Evolutionary conservation across 2,113 vertebrate genomes (phyloP), one percentile per base, ranked within the genome.

Genomic region (Xenopus borealis): DNA sequence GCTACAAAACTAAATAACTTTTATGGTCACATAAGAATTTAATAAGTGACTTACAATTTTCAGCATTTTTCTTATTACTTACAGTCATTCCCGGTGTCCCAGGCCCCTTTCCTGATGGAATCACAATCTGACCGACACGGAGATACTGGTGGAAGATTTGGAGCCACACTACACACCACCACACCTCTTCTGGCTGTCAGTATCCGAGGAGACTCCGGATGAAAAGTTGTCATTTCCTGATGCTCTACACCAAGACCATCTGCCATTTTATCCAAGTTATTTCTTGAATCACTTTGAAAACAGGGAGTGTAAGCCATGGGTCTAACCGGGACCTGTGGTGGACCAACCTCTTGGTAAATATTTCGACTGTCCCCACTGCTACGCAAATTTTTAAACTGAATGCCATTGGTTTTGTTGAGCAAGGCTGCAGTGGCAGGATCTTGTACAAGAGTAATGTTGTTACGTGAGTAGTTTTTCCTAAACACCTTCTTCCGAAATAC

Each of bases 181-280:
- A 99, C 94, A 0, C 96, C 97, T 1, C 94, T 90, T 66, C 95
- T 87, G 55, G 89, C 91, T 0, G 93, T 94, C 46, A 97, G 86
- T 75, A 96, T 95, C 79, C 94, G 91, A 0, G 95, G 96, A 0
- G 97, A 98, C 78, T 98, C 96, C 0, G 96, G 94, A 80, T 97
- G 95, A 66, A 99, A 99, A 0, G 97, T 98, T 7, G 93, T 98
- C 96, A 99, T 95, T 84, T 99, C 97, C 44, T 96, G 97, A 72
- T 95, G 93, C 80, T 98, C 97, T 53, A 86, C 82, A 0, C 86
- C 83, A 3, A 93, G 86, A 0, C 91, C 92, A 1, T 97, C 96
- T 18, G 90, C 92, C 79, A 95, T 90, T 85, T 94, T 96, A 80
- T 98, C 96, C 79, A 98, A 83, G 6, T 95, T 93, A 73, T 92